A percentile compares a stretch with the other conserved stretches of the same genome.
These are phyloP conservation scores for Drosophila pruinosa DNA, from an alignment of 1,140 invertebrate species.

Conservation along the genomic window DNA sequence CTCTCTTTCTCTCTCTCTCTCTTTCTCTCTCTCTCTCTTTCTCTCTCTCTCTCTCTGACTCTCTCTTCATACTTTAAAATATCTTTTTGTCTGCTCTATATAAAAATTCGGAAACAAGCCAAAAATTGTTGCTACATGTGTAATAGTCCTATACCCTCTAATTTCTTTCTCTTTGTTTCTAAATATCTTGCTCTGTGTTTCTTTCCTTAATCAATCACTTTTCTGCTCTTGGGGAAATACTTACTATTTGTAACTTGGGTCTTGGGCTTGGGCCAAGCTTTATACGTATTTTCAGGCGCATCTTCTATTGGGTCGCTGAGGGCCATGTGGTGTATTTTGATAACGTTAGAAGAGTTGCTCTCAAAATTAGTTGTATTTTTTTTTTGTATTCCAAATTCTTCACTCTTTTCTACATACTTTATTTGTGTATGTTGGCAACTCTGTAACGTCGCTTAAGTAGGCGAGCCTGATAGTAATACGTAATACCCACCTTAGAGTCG, in stretches of 20 bases:
- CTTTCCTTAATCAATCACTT: slow-evolving; percentile 6
- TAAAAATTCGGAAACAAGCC: background rate
- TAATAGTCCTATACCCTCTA: background rate
- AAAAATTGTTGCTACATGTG: background rate
- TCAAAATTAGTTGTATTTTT: slow-evolving; percentile 9
- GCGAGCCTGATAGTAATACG: background rate
- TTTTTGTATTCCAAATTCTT: background rate
- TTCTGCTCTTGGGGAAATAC: slow-evolving; percentile 33
- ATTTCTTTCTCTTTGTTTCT: background rate
- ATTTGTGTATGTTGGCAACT: background rate
- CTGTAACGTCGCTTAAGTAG: background rate
- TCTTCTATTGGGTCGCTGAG: slow-evolving; percentile 30
- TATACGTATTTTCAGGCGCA: slow-evolving; percentile 68
- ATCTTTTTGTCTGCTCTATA: background rate
- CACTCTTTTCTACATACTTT: background rate
- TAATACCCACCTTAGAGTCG: background rate
- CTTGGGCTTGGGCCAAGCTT: slow-evolving; percentile 71
- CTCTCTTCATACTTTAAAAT: background rate
- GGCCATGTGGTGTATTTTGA: slow-evolving; percentile 22
- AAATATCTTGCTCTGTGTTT: background rate
- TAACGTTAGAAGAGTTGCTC: slow-evolving; percentile 47
- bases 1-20: slow-evolving; percentile 15
- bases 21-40: too few species aligned
- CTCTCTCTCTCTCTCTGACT: background rate
- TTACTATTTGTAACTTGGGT: slow-evolving; percentile 70